Evolutionary conservation across 2,113 vertebrate species (phyloP), one percentile per base, ranked within the genome.

Genomic region (Dinomys branickii): DNA sequence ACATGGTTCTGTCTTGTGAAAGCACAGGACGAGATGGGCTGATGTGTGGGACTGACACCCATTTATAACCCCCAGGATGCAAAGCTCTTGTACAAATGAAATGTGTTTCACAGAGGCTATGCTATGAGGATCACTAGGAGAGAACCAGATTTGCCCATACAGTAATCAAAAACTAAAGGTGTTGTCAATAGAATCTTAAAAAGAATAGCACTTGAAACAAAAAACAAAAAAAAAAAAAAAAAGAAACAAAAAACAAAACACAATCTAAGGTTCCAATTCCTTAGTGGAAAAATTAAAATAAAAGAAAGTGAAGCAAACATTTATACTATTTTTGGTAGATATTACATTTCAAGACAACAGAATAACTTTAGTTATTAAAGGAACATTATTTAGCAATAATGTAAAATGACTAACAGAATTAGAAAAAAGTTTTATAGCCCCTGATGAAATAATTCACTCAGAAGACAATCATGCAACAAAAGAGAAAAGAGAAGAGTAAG

Each of bases 231-330:
- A n/a, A n/a, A n/a, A n/a, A n/a, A n/a, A n/a, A n/a, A n/a, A n/a
- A n/a, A n/a, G n/a, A n/a, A n/a, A n/a, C n/a, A n/a, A 17, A 71
- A 44, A 44, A 41, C 44, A 75, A 10, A 44, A 44, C 35, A 77
- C 4, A 73, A 90, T 52, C 61, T 82, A 92, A 86, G 71, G 77
- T 65, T 88, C 22, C 56, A 95, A 90, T 16, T 85, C 82, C 63
- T 97, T 92, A 92, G 83, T 86, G 56, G 28, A 96, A 95, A 96
- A 88, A 80, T 30, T 80, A 10, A 54, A 96, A 84, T 78, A 77
- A 90, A 90, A 96, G 50, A 77, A 94, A 90, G 81, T 47, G 20
- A 98, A 92, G 77, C 85, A 94, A 73, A 9, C 71, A 94, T 92
- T 96, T 78, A 61, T 91, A 38, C 93, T 88, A 44, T 56, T 65